Evolutionary conservation across 2,113 vertebrate genomes (phyloP).

Genomic region (Xiphias gladius): DNA sequence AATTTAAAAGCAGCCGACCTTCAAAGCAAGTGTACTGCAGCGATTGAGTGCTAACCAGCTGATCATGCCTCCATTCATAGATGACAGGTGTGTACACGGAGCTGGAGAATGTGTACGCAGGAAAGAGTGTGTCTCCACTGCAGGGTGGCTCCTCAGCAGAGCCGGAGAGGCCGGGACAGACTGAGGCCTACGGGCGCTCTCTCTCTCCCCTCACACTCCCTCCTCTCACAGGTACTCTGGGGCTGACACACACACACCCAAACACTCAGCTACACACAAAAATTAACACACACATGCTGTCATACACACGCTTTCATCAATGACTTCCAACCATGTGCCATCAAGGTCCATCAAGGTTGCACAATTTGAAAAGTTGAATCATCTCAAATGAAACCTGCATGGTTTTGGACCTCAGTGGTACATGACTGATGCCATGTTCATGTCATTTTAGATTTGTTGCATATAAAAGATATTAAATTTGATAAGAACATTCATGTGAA

Average conservation of each 20-base stretch:
- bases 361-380: not conserved
- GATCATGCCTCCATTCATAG: constrained; percentile 84
- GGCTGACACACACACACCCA: constrained; percentile 34
- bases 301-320: constrained; percentile 40
- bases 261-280: constrained; percentile 6
- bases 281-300: constrained; percentile 29
- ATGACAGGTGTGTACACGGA: constrained; percentile 97
- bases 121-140: constrained; percentile 84
- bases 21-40: constrained; percentile 54
- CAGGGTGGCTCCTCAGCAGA: constrained; percentile 84
- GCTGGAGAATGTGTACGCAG: constrained; percentile 89
- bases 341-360: not conserved
- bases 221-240: constrained; percentile 82
- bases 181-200: constrained; percentile 85
- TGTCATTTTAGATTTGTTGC: not conserved
- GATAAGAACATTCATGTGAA: too few species aligned
- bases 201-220: constrained; percentile 84
- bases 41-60: constrained; percentile 66
- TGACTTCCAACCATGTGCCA: constrained; percentile 14
- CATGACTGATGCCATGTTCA: constrained; percentile 48
- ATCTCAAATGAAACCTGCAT: not conserved
- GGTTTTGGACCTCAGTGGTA: not conserved
- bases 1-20: constrained; percentile 33
- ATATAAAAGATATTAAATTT: not conserved
- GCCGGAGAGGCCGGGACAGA: constrained; percentile 79